A percentile compares a stretch with the other conserved stretches of the same genome.
phyloP scores from a whole-genome alignment of 2,797 vertebrate genomes.

The Amblyopsis hoosieri region DNA sequence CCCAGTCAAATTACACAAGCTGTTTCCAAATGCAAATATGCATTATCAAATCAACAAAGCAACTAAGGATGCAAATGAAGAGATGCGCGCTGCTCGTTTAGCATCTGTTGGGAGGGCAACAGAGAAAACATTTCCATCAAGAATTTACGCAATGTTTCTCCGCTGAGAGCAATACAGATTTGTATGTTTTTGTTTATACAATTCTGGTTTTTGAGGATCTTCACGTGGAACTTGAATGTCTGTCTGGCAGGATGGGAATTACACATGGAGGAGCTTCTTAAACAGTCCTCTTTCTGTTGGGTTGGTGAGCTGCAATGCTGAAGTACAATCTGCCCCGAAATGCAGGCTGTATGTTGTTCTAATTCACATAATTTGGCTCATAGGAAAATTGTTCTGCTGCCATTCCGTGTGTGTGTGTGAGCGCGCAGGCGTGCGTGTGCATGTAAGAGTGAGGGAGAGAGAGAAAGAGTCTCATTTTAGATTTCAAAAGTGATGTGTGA shows the following conservation, averaged over 20 bases:
- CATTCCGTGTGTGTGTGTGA: not conserved
- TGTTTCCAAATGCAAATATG: constrained; percentile 79
- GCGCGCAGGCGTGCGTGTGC: not conserved
- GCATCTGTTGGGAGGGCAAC: constrained; percentile 63
- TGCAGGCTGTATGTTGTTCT: constrained; percentile 33
- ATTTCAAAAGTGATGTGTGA: constrained; percentile 22
- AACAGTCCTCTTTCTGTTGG: constrained; percentile 18
- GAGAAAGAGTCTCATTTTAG: constrained; percentile 33
- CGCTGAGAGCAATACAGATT: constrained; percentile 48
- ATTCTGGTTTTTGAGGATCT: constrained; percentile 42
- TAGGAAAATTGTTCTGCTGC: constrained; percentile 11
- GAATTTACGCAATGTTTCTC: constrained; percentile 48
- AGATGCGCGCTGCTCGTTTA: constrained; percentile 58
- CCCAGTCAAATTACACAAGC: constrained; percentile 81
- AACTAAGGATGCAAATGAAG: constrained; percentile 75
- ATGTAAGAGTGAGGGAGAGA: constrained; percentile 20
- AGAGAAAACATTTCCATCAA: constrained; percentile 72
- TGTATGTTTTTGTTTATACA: constrained; percentile 60
- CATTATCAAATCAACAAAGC: constrained; percentile 75
- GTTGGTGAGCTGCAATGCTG: constrained; percentile 33
- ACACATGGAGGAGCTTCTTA: constrained; percentile 10
- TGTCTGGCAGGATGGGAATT: constrained; percentile 39
- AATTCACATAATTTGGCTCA: constrained; percentile 4
- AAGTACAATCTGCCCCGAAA: constrained; percentile 25
- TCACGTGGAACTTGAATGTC: constrained; percentile 29